phyloP scores from a whole-genome alignment of 2,797 vertebrate genomes.

The Ambastaia sidthimunki region DNA sequence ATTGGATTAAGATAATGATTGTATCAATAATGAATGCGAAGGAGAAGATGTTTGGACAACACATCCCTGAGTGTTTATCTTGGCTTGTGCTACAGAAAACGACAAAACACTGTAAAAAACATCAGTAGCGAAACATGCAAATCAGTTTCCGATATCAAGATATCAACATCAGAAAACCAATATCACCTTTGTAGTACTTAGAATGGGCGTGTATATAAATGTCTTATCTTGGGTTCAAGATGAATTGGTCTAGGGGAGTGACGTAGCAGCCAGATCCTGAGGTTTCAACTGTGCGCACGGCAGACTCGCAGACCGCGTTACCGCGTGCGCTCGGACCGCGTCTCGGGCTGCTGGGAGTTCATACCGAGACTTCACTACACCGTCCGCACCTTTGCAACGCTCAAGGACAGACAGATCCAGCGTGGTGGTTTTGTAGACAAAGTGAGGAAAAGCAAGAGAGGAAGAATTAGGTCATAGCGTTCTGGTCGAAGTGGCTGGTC shows the following conservation, averaged over 20 bases:
- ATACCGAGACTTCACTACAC: constrained; percentile 40
- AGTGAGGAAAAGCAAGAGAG: constrained; percentile 60
- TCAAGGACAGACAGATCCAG: constrained; percentile 37
- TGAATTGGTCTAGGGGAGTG: constrained; percentile 66
- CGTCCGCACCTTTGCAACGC: constrained; percentile 18
- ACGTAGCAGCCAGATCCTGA: constrained; percentile 69
- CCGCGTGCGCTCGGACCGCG: constrained; percentile 47
- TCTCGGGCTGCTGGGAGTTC: constrained; percentile 44
- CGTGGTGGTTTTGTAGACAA: constrained; percentile 35
- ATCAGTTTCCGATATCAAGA: background rate
- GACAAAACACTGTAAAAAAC: background rate
- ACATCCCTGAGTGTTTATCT: background rate
- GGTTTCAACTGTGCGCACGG: constrained; percentile 30
- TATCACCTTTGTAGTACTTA: background rate
- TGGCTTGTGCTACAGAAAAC: background rate
- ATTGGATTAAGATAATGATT: constrained; percentile 33
- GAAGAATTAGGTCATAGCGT: constrained; percentile 54
- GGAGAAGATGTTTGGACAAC: constrained; percentile 2
- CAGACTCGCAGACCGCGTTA: constrained; percentile 44
- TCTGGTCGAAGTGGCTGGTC: constrained; percentile 39
- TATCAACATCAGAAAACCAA: background rate
- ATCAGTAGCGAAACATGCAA: background rate
- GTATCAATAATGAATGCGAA: constrained; percentile 30
- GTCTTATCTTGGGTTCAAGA: constrained; percentile 40
- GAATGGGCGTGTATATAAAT: background rate